Percentiles rank a stretch among this genome's conserved stretches.
phyloP scores from a whole-genome alignment of 2,113 vertebrate genomes.

The Gopherus flavomarginatus region DNA sequence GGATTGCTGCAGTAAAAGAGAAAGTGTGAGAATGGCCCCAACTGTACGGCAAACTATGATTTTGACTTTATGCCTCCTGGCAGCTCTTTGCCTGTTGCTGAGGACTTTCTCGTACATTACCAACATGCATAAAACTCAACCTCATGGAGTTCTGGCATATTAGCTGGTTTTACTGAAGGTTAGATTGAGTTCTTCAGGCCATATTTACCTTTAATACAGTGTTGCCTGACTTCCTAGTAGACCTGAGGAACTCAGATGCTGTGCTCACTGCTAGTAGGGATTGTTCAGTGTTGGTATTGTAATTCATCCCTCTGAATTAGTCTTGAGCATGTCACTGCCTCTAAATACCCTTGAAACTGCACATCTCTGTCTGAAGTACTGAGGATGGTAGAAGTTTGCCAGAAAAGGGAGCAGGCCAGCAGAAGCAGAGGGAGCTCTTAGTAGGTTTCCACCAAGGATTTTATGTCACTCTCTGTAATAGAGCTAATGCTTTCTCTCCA shows the following conservation, averaged over 20 bases:
- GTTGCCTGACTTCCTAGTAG: neutral
- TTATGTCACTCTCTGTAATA: neutral
- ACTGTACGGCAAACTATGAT: constrained; percentile 2
- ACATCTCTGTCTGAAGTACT: neutral
- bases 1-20: neutral
- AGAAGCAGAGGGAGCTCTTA: neutral
- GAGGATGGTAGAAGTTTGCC: neutral
- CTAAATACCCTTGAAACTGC: neutral
- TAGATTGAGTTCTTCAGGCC: neutral
- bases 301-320: neutral
- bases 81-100: neutral
- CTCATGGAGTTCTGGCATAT: neutral
- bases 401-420: neutral
- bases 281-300: neutral
- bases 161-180: neutral
- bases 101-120: neutral
- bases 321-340: neutral
- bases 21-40: neutral
- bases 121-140: neutral
- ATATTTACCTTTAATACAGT: neutral
- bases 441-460: neutral
- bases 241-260: neutral
- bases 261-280: neutral
- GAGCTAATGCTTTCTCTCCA: neutral
- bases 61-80: constrained; percentile 47